These are phyloP conservation scores for Engraulis encrasicolus DNA, from an alignment of 2,113 vertebrate species.

Conservation along the genomic window DNA sequence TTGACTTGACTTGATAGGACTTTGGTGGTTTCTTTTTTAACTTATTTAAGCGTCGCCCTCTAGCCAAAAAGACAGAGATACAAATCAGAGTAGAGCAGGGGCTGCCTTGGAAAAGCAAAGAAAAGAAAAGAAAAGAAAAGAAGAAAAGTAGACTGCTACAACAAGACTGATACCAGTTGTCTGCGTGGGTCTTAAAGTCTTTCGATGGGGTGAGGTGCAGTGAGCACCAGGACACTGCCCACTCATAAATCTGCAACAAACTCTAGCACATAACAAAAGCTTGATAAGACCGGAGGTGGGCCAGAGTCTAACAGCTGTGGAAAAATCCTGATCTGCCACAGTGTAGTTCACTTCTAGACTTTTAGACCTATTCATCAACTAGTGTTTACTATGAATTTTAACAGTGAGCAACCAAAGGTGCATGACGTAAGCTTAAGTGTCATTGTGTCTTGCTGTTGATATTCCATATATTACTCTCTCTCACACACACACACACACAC, in stretches of 20 bases:
- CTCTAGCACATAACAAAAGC: not conserved
- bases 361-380: too few relatives aligned
- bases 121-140: too few relatives aligned
- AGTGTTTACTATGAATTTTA: too few relatives aligned
- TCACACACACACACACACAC: too few relatives aligned
- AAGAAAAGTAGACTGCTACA: not conserved
- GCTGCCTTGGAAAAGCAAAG: too few relatives aligned
- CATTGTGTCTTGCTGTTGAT: too few relatives aligned
- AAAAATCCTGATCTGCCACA: not conserved
- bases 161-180: not conserved
- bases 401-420: too few relatives aligned
- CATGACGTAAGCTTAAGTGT: too few relatives aligned
- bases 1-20: too few relatives aligned
- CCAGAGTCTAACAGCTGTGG: not conserved
- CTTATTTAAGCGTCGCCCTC: not conserved
- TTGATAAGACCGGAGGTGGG: not conserved
- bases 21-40: not conserved
- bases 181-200: not conserved
- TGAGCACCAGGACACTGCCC: not conserved
- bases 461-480: too few relatives aligned
- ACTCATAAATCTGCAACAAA: conserved; percentile 2
- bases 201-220: not conserved
- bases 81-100: not conserved
- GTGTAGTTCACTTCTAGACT: too few relatives aligned
- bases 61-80: not conserved